Conservation (phyloP, 2,888 invertebrate genomes). For the Monochamus alternatus region DNA sequence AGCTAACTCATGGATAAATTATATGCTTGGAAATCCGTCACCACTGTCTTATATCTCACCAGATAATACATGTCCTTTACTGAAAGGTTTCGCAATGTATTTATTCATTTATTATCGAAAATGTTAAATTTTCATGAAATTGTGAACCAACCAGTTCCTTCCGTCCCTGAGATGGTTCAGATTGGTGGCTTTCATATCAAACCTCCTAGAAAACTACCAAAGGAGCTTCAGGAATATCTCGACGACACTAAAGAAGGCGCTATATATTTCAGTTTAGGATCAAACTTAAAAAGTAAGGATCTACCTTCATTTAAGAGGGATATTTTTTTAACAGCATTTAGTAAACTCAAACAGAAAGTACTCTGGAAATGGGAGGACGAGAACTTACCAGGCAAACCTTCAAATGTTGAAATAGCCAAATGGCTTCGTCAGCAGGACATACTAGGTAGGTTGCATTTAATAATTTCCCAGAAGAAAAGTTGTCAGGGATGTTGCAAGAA, state of each 20-base stretch:
- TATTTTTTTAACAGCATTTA: slow-evolving; percentile 74
- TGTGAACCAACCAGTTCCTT: slow-evolving; percentile 71
- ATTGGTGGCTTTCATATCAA: slow-evolving; percentile 74
- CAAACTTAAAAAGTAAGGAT: slow-evolving; percentile 73
- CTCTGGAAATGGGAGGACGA: slow-evolving; percentile 81
- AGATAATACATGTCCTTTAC: slow-evolving; percentile 71
- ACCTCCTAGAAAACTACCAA: slow-evolving; percentile 56
- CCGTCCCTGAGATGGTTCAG: slow-evolving; percentile 74
- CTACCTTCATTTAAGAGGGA: slow-evolving; percentile 72
- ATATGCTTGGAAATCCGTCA: slow-evolving; percentile 23
- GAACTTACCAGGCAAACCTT: slow-evolving; percentile 55
- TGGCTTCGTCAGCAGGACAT: slow-evolving; percentile 61
- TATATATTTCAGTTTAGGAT: slow-evolving; percentile 71
- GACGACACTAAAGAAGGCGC: slow-evolving; percentile 68
- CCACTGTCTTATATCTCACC: slow-evolving; percentile 44
- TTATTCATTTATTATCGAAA: slow-evolving; percentile 49
- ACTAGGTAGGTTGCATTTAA: slow-evolving; percentile 56
- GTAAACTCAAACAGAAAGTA: slow-evolving; percentile 75
- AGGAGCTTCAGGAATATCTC: slow-evolving; percentile 71
- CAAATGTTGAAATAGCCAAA: slow-evolving; percentile 66
- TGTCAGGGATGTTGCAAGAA: neutral
- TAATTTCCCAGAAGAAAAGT: slow-evolving; percentile 17
- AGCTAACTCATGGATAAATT: slow-evolving; percentile 67
- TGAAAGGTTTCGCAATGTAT: slow-evolving; percentile 73
- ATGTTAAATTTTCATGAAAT: slow-evolving; percentile 71